A percentile compares a stretch with the other conserved stretches of the same genome.
Conservation (phyloP, 2,797 vertebrate species). For the Steatocranus sp. region DNA sequence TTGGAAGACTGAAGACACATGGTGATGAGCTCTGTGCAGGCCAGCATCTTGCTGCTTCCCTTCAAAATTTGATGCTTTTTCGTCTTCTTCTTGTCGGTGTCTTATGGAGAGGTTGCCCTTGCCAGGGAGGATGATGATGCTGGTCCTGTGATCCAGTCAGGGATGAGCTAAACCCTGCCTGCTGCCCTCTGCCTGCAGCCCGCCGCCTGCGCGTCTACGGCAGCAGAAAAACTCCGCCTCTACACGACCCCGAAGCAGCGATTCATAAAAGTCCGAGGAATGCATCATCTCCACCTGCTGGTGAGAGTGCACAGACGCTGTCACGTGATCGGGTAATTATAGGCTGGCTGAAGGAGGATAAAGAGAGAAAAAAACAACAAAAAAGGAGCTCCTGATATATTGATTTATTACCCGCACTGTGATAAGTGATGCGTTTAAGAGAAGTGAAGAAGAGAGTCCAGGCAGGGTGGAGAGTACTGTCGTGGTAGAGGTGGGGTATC, state of each 20-base stretch:
- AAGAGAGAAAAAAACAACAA: not conserved
- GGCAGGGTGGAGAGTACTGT: not conserved
- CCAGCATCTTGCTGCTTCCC: slow-evolving; percentile 70
- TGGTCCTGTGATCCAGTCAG: slow-evolving; percentile 18
- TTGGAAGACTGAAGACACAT: slow-evolving; percentile 83
- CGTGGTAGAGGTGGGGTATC: not conserved
- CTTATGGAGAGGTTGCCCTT: slow-evolving; percentile 14
- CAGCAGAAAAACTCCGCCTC: slow-evolving; percentile 43
- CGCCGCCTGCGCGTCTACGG: not conserved
- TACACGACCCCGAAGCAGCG: not conserved
- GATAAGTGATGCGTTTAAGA: not conserved
- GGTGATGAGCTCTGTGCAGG: slow-evolving; percentile 83
- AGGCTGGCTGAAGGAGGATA: not conserved
- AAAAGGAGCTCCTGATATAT: not conserved
- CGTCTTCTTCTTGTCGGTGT: not conserved
- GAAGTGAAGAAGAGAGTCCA: not conserved
- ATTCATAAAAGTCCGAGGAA: slow-evolving; percentile 12
- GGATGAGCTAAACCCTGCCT: slow-evolving; percentile 27
- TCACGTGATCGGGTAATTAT: not conserved
- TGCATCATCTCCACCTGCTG: slow-evolving; percentile 62
- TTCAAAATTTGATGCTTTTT: not conserved
- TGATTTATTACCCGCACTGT: not conserved
- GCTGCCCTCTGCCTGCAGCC: slow-evolving; percentile 21
- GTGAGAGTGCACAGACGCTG: not conserved
- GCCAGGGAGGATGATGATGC: slow-evolving; percentile 11